Base-by-base conservation (phyloP, 2,888 invertebrate species). In the Acanthosepion lycidas region DNA sequence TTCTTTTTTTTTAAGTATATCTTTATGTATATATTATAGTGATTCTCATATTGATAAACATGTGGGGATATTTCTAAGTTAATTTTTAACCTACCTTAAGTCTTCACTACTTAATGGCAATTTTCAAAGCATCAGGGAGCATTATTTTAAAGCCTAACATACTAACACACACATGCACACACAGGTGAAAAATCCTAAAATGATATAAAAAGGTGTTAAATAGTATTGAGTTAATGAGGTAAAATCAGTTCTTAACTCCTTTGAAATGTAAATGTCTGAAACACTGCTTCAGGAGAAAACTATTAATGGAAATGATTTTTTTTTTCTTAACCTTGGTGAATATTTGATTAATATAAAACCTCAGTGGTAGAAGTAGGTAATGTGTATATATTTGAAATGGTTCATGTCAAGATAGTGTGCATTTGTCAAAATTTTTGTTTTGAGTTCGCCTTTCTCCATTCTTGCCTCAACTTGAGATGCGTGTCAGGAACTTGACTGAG, bases 401-500 rank as follows among this genome's bases (percentile, higher is more conserved):
- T 78, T 78, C 78, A 78, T 78, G n/a, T 15, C 33, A 78, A 78
- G 78, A 78, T 78, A 15, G 78, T 33, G 33, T 78, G n/a, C n/a
- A 15, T n/a, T 78, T n/a, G n/a, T 12, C 26, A 64, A 28, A 26
- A 64, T 64, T 64, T 78, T 78, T n/a, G n/a, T 78, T n/a, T n/a
- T 78, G 78, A 33, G 28, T 28, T 78, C n/a, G 28, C 78, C 28
- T n/a, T 33, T 23, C n/a, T 9, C 78, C 12, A n/a, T n/a, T 4
- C 78, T n/a, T n/a, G 33, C n/a, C n/a, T 78, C 33, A 78, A 78
- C 78, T 78, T 78, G 78, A 78, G 78, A 78, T 78, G n/a, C 78
- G n/a, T 78, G n/a, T 78, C 78, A 33, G 78, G 78, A 33, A 78
- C 78, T 33, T 78, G 78, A 78, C 78, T 78, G n/a, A 78, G 78